Conservation (phyloP, 2,797 vertebrate genomes). For the Echeneis naucrates region DNA sequence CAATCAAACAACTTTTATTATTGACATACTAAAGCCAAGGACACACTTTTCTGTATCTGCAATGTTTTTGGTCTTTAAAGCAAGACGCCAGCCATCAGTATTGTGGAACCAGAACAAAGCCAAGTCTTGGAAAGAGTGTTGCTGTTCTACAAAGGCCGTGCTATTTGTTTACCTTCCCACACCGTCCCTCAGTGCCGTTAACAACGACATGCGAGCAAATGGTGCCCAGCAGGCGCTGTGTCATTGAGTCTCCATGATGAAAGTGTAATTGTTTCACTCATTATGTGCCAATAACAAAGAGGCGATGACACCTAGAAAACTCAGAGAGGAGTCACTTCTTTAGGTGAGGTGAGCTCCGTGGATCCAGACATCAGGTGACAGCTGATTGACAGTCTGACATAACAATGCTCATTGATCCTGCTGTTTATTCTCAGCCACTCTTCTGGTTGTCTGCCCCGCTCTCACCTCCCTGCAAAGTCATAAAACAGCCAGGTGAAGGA, state of each 20-base stretch:
- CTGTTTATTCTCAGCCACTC: conserved; percentile 35
- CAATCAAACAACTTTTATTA: conserved; percentile 47
- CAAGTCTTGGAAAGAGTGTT: conserved; percentile 2
- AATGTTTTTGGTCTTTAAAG: conserved; percentile 26
- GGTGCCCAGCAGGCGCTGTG: conserved; percentile 77
- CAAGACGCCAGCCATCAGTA: not conserved
- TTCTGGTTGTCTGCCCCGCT: conserved; percentile 23
- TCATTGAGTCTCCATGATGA: conserved; percentile 69
- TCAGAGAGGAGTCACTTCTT: not conserved
- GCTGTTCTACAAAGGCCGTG: conserved; percentile 48
- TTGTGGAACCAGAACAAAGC: conserved; percentile 33
- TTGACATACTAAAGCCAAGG: conserved; percentile 45
- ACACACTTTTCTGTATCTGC: conserved; percentile 22
- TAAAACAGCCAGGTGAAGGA: conserved; percentile 38
- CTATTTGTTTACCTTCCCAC: conserved; percentile 64
- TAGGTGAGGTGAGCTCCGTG: conserved; percentile 32
- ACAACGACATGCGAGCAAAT: conserved; percentile 78
- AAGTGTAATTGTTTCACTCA: conserved; percentile 74
- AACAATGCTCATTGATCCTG: conserved; percentile 55
- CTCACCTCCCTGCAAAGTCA: conserved; percentile 34
- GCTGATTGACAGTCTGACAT: conserved; percentile 54
- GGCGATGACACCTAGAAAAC: conserved; percentile 57
- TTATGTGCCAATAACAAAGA: conserved; percentile 63
- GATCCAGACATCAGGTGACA: conserved; percentile 39
- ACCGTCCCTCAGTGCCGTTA: conserved; percentile 45